Percentiles rank a stretch among this genome's conserved stretches.
Conservation (phyloP, 1,140 invertebrate genomes). For the Caenorhabditis brenneri region DNA sequence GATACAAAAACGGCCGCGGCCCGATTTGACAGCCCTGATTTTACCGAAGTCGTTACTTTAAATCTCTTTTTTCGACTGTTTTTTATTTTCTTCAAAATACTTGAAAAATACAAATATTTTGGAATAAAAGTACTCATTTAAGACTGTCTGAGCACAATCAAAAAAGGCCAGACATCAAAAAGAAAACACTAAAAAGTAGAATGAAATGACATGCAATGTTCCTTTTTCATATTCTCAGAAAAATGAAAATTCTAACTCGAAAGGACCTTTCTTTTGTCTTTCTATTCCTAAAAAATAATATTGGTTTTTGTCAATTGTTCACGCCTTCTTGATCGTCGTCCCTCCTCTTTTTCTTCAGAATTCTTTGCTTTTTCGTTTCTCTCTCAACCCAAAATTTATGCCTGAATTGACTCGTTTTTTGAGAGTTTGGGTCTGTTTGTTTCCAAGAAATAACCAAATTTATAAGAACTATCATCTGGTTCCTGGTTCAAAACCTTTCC, state of each 20-base stretch:
- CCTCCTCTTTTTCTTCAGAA: neutral
- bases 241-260: neutral
- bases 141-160: neutral
- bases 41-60: neutral
- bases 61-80: neutral
- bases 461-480: neutral
- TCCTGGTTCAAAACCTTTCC: constrained; percentile 13
- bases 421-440: neutral
- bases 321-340: neutral
- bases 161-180: neutral
- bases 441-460: neutral
- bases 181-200: neutral
- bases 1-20: too few relatives aligned
- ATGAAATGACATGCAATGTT: neutral
- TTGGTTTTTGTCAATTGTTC: constrained; percentile 28
- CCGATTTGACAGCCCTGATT: neutral
- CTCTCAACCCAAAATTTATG: neutral
- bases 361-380: neutral
- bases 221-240: neutral
- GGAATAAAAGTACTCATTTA: neutral
- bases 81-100: neutral
- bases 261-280: neutral
- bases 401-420: neutral
- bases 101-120: neutral
- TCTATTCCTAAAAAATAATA: neutral